These are phyloP conservation scores for Sigmodon hispidus DNA, from an alignment of 2,113 vertebrate species.

Conservation along the genomic window DNA sequence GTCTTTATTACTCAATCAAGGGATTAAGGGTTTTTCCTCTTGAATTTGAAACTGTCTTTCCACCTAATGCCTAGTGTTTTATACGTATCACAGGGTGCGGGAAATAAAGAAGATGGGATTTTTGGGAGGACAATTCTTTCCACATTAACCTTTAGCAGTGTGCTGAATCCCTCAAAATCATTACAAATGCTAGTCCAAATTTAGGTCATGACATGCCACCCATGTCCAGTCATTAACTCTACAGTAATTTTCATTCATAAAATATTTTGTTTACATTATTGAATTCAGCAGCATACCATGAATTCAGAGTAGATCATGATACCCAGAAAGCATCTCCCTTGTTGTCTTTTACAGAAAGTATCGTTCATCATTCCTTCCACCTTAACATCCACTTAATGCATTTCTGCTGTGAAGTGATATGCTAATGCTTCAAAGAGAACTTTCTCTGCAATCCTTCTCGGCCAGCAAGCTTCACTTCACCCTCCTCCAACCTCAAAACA, in stretches of 20 bases:
- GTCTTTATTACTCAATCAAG: constrained; percentile 13
- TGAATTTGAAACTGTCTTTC: neutral
- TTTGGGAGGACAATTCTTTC: neutral
- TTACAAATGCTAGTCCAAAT: neutral
- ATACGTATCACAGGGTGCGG: neutral
- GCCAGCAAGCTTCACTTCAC: neutral
- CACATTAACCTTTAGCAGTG: neutral
- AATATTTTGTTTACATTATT: neutral
- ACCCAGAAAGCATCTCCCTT: neutral
- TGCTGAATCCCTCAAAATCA: neutral
- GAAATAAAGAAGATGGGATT: constrained; percentile 13
- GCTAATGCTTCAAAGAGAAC: neutral
- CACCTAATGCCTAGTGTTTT: neutral
- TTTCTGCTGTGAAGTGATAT: neutral
- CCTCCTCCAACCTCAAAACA: neutral
- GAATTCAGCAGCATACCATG: neutral
- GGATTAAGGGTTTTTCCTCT: neutral
- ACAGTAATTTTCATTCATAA: constrained; percentile 24
- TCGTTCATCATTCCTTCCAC: neutral
- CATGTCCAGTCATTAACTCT: neutral
- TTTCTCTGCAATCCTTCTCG: neutral
- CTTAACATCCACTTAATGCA: constrained; percentile 12
- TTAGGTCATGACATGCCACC: neutral
- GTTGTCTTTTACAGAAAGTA: neutral
- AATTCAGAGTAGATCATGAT: neutral